Conservation (phyloP, 2,797 vertebrate genomes). For the Babyrousa celebensis region DNA sequence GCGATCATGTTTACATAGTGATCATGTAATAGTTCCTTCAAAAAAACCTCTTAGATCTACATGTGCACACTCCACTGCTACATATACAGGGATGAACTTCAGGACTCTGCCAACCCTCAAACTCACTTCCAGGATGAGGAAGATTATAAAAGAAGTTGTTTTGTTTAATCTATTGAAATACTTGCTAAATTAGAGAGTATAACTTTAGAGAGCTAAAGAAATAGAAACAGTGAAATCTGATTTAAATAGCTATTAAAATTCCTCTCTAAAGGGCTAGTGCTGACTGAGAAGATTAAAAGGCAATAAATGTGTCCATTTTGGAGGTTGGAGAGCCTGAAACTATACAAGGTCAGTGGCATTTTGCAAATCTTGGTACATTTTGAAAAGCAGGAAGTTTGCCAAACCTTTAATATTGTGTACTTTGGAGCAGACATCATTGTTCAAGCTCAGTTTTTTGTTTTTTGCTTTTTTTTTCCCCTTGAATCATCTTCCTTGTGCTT, state of each 20-base stretch:
- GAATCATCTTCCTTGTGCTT: not conserved
- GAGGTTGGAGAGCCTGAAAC: not conserved
- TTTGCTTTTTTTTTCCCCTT: not conserved
- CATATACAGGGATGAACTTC: not conserved
- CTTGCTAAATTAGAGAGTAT: not conserved
- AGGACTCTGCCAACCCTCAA: not conserved
- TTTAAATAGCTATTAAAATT: slow-evolving; percentile 33
- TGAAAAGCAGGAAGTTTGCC: not conserved
- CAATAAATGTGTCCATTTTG: not conserved
- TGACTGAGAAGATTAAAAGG: slow-evolving; percentile 49
- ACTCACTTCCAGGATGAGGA: not conserved
- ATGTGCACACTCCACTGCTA: fast-evolving
- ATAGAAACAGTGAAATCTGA: not conserved
- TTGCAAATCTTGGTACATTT: not conserved
- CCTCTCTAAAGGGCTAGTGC: not conserved
- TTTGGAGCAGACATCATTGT: not conserved
- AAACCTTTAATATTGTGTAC: not conserved
- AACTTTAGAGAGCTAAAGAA: slow-evolving; percentile 43
- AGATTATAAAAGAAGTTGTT: not conserved
- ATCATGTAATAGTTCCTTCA: not conserved
- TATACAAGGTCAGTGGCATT: not conserved
- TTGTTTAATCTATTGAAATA: not conserved
- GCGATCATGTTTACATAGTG: too few species aligned
- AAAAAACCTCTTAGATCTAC: not conserved
- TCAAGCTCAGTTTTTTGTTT: not conserved